These are phyloP conservation scores for Caenorhabditis japonica DNA, from an alignment of 2,888 invertebrate genomes.

Conservation along the genomic window DNA sequence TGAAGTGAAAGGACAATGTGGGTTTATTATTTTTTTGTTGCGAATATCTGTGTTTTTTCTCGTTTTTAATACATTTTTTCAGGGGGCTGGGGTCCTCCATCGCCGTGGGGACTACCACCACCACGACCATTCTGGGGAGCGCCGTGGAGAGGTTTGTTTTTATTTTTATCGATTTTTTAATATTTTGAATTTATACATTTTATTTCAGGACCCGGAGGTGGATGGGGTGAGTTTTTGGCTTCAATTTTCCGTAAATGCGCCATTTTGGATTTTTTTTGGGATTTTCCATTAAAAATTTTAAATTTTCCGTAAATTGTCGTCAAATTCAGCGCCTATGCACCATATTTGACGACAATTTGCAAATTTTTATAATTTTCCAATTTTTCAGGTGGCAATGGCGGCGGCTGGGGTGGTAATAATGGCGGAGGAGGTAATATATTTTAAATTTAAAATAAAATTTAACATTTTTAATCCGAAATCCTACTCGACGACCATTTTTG, in stretches of 20 bases:
- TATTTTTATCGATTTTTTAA: too few relatives aligned
- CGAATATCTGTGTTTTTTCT: neutral
- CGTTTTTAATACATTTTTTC: too few relatives aligned
- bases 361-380: neutral
- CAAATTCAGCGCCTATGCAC: neutral
- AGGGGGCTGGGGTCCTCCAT: constrained; percentile 43
- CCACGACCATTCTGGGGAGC: constrained; percentile 10
- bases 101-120: constrained; percentile 31
- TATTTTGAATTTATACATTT: too few relatives aligned
- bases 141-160: constrained; percentile 24
- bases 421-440: constrained; percentile 25
- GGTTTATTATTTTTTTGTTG: neutral
- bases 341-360: neutral
- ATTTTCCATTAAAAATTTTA: neutral
- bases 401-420: constrained; percentile 26
- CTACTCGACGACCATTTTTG: too few relatives aligned
- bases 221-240: neutral
- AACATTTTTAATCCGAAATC: too few relatives aligned
- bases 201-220: too few relatives aligned
- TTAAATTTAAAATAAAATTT: too few relatives aligned
- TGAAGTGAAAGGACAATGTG: constrained; percentile 21
- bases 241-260: neutral
- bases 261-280: neutral
- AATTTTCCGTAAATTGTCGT: neutral
- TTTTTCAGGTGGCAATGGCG: constrained; percentile 20